phyloP scores from a whole-genome alignment of 2,797 vertebrate genomes.

The Threskiornis aethiopicus region DNA sequence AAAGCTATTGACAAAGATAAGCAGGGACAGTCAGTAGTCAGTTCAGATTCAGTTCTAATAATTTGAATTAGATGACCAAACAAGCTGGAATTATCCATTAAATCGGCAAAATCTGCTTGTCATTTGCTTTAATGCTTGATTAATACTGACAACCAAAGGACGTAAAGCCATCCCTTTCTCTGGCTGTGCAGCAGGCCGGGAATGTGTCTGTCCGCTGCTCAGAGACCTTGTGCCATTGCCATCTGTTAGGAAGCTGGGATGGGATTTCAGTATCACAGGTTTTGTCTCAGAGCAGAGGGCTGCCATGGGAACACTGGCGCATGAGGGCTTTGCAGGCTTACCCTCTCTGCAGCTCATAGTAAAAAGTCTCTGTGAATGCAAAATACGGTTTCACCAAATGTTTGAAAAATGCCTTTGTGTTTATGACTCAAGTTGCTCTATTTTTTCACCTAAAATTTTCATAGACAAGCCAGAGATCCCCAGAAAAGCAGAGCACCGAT shows the following conservation, averaged over 20 bases:
- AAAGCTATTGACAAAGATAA: conserved; percentile 51
- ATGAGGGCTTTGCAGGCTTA: neutral
- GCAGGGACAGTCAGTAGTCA: conserved; percentile 50
- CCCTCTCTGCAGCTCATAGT: neutral
- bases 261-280: neutral
- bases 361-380: neutral
- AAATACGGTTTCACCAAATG: neutral
- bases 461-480: neutral
- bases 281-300: neutral
- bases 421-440: neutral
- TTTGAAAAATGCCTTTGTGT: neutral
- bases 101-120: conserved; percentile 68
- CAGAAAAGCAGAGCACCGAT: neutral
- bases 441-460: neutral
- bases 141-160: conserved; percentile 21
- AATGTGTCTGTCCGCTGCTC: neutral
- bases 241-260: neutral
- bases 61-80: conserved; percentile 55
- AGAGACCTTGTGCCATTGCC: neutral
- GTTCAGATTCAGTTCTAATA: conserved; percentile 32
- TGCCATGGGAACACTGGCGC: neutral
- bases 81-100: conserved; percentile 65
- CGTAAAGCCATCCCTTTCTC: neutral
- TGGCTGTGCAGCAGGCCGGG: neutral
- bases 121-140: conserved; percentile 45